These are phyloP conservation scores for Archivesica marissinica DNA, from an alignment of 1,140 invertebrate genomes.

Conservation along the genomic window DNA sequence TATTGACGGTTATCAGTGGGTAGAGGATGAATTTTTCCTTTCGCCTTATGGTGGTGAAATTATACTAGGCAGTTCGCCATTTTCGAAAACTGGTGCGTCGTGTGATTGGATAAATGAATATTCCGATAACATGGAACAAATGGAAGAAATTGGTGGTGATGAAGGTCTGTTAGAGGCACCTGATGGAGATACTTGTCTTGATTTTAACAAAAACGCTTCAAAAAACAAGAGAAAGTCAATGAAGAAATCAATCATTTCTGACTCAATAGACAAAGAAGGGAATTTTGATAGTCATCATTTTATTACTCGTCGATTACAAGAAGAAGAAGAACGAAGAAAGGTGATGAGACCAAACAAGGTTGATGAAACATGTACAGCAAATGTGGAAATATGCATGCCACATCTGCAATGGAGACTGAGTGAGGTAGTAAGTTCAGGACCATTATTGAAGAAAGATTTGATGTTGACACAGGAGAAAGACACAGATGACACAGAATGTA, in stretches of 20 bases:
- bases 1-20: constrained; percentile 79
- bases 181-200: constrained; percentile 4
- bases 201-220: neutral
- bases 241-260: constrained; percentile 43
- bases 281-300: constrained; percentile 53
- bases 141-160: constrained; percentile 44
- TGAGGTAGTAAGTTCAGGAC: constrained; percentile 24
- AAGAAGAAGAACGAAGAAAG: constrained; percentile 37
- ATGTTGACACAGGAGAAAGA: constrained; percentile 46
- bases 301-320: constrained; percentile 37
- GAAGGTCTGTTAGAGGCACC: constrained; percentile 43
- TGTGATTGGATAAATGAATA: constrained; percentile 75
- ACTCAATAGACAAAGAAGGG: constrained; percentile 43
- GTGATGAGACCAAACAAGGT: neutral
- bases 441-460: constrained; percentile 49
- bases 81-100: constrained; percentile 69
- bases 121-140: constrained; percentile 16
- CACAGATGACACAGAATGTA: constrained; percentile 24
- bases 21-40: constrained; percentile 78
- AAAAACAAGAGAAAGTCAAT: constrained; percentile 1
- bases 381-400: constrained; percentile 19
- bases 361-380: neutral
- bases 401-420: constrained; percentile 14
- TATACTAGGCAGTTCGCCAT: constrained; percentile 73
- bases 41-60: constrained; percentile 77